Evolutionary conservation across 2,888 invertebrate genomes (phyloP).

Genomic region (Piscicola geometra): DNA sequence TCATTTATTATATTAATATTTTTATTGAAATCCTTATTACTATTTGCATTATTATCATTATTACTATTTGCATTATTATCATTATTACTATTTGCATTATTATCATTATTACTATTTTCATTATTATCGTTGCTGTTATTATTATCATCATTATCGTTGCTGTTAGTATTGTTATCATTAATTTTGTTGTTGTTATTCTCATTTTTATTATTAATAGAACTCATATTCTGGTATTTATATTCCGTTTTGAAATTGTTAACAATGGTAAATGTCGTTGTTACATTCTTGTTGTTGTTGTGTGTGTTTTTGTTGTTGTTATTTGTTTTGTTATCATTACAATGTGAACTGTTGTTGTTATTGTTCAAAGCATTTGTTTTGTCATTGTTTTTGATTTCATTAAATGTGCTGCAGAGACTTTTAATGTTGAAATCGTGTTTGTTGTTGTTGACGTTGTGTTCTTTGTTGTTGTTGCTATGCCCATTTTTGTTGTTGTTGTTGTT

Average conservation of each 20-base stretch:
- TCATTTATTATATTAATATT: neutral
- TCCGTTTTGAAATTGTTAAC: too few relatives aligned
- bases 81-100: slow-evolving; percentile 12
- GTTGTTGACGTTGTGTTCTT: too few relatives aligned
- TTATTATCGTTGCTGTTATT: slow-evolving; percentile 17
- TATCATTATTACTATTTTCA: slow-evolving; percentile 19
- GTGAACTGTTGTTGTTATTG: too few relatives aligned
- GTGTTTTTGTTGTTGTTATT: neutral
- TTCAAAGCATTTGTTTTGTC: too few relatives aligned
- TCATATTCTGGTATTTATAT: too few relatives aligned
- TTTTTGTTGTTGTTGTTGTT: too few relatives aligned
- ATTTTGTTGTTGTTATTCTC: neutral
- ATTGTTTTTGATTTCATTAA: too few relatives aligned
- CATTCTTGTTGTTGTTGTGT: neutral
- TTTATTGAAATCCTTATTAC: neutral
- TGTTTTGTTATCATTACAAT: too few relatives aligned
- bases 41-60: neutral
- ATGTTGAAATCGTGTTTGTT: too few relatives aligned
- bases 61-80: slow-evolving; percentile 1
- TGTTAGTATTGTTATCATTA: slow-evolving; percentile 6
- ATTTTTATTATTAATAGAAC: neutral
- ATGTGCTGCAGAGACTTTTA: too few relatives aligned
- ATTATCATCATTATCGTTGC: neutral
- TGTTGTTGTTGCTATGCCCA: too few relatives aligned
- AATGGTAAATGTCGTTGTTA: too few relatives aligned